These are phyloP conservation scores for Bungarus multicinctus DNA, from an alignment of 2,113 vertebrate genomes.

Conservation along the genomic window DNA sequence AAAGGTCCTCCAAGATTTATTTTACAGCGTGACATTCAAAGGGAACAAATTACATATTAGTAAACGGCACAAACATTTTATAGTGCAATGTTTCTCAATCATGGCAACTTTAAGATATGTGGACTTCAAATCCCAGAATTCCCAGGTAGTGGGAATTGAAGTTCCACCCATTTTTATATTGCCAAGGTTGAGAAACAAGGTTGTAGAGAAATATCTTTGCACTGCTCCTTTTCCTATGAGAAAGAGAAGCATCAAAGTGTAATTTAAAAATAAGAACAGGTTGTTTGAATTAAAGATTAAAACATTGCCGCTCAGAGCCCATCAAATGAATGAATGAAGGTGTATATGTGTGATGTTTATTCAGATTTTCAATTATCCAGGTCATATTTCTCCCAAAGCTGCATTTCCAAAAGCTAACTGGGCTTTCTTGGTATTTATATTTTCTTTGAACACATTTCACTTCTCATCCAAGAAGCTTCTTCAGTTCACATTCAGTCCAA, in stretches of 20 bases:
- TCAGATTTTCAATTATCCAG: background rate
- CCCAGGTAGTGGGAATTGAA: background rate
- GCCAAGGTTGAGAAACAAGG: background rate
- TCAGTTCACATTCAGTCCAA: background rate
- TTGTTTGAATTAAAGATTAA: slow-evolving; percentile 24
- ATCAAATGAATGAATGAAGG: background rate
- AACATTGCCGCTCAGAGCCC: slow-evolving; percentile 22
- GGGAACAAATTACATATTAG: background rate
- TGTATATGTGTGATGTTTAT: background rate
- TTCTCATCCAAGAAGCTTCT: background rate
- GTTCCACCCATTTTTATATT: background rate
- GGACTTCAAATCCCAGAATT: background rate
- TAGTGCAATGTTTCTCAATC: slow-evolving; percentile 2
- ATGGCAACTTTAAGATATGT: background rate
- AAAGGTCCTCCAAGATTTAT: slow-evolving; percentile 4
- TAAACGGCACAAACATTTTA: background rate
- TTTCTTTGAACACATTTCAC: background rate
- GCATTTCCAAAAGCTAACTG: background rate
- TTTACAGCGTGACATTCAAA: background rate
- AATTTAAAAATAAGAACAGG: background rate
- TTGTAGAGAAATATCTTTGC: slow-evolving; percentile 13
- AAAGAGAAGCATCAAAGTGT: background rate
- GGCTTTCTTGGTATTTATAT: background rate
- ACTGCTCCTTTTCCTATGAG: slow-evolving; percentile 29
- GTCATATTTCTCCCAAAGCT: background rate